Base-by-base conservation (phyloP, 2,888 invertebrate species). In the Gymnocheta viridis region DNA sequence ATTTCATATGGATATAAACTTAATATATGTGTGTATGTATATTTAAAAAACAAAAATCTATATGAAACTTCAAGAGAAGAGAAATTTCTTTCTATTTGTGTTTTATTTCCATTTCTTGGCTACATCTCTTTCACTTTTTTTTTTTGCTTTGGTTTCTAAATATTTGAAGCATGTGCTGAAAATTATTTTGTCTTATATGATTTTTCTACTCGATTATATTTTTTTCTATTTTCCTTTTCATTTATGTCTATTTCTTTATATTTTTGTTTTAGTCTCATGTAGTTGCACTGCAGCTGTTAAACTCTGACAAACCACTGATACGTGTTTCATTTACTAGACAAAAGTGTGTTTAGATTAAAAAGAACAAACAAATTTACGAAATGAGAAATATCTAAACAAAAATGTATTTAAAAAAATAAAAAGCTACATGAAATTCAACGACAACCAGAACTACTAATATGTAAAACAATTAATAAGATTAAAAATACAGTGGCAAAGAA, bases 91-190 rank as follows among this genome's bases (percentile, higher is more conserved):
- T 66, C 64, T 56, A 24, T 35, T 56, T 44, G 24, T 24, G 22
- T 54, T 74, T 54, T 32, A n/a, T 64, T 49, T 32, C 12, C 35
- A 32, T 58, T 67, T 47, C 19, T 38, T 58, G 27, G 44, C 32
- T 67, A 14, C 17, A 6, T 19, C 5, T 49, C 6, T 51, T n/a
- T 19, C 3, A 35, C 9, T 22, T 4, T 7, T 60, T 27, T 24
- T 51, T 49, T 22, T 2, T 38, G 4, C 24, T 22, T 58, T 38
- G 41, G 41, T 19, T 38, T 58, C 44, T 5, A 58, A 32, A 64
- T 58, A 51, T 78, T 67, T 66, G 58, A 78, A 76, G 41, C 76
- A 70, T 82, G 70, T 77, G 70, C 70, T 66, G 64, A 51, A 60
- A 73, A 74, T 70, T 56, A 76, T 64, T 70, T 64, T 72, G 64